phyloP scores from a whole-genome alignment of 2,797 vertebrate genomes.

The Sebastes umbrosus region DNA sequence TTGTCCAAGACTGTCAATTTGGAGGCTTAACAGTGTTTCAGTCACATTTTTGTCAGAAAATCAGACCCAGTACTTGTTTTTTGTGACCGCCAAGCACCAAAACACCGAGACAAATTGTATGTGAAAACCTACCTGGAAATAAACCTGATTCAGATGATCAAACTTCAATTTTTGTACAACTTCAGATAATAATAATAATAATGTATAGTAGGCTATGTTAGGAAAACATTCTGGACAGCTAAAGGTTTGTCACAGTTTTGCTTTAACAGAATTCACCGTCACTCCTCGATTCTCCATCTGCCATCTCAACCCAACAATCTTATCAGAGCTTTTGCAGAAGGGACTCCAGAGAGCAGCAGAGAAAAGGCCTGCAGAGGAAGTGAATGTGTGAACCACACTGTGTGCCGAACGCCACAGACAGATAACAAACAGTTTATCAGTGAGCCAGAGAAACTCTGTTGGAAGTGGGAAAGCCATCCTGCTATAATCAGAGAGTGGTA shows the following conservation, averaged over 20 bases:
- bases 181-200: neutral
- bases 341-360: slow-evolving; percentile 43
- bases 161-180: neutral
- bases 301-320: slow-evolving; percentile 53
- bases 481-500: slow-evolving; percentile 16
- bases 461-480: slow-evolving; percentile 29
- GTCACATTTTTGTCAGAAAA: neutral
- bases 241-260: slow-evolving; percentile 1
- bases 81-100: neutral
- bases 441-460: slow-evolving; percentile 27
- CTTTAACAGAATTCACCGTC: neutral
- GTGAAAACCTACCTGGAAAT: neutral
- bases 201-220: neutral
- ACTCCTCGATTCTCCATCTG: slow-evolving; percentile 10
- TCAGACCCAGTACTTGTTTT: neutral
- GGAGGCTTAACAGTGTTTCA: neutral
- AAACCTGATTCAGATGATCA: neutral
- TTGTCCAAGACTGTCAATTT: neutral
- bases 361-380: slow-evolving; percentile 47
- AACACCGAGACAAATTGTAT: neutral
- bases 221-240: neutral
- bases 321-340: slow-evolving; percentile 61
- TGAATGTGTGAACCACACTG: slow-evolving; percentile 29
- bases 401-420: neutral
- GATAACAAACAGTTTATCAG: slow-evolving; percentile 53